Evolutionary conservation across 2,113 vertebrate genomes (phyloP), one percentile per base, ranked within the genome.

Genomic region (Coptodon bakossiorum): DNA sequence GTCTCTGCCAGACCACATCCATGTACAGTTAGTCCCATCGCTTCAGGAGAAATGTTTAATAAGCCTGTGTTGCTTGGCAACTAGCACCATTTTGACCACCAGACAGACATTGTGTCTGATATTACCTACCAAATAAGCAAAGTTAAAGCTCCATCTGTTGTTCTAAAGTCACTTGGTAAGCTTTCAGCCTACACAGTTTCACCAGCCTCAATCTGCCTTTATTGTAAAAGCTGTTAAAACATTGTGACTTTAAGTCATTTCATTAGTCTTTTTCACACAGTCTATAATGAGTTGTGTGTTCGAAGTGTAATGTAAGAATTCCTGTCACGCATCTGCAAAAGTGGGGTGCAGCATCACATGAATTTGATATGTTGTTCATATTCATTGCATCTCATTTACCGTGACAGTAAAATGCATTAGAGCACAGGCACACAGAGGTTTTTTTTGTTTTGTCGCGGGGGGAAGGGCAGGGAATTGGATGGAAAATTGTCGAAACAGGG

Each of bases 11-110:
- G 73, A 88, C 19, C 54, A 80, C 36, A 84, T 66, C 24, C 52
- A 45, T 53, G 22, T 9, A 48, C 63, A 57, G n/a, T 45, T 79
- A 71, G 24, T 78, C 59, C 31, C 45, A 45, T 31, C 45, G 81
- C 83, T 88, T 88, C 31, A n/a, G 56, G 14, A 78, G 14, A 88
- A 87, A 84, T 57, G n/a, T 80, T 43, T 73, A 82, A 89, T 90
- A 57, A 86, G 50, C 6, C 22, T 2, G 10, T 38, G 89, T 86
- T 89, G 88, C 88, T 83, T 85, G 61, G 86, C 82, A 91, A 87
- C 90, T 38, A 84, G 80, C 24, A 53, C 8, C 8, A 53, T 90
- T 88, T 63, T 38, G 61, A 56, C 61, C 63, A 90, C 12, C 19
- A 76, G 81, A 56, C 45, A 85, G 31, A 50, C 63, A 53, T 82